Conservation (phyloP, 2,113 vertebrate species). For the Eudorcas thomsonii region DNA sequence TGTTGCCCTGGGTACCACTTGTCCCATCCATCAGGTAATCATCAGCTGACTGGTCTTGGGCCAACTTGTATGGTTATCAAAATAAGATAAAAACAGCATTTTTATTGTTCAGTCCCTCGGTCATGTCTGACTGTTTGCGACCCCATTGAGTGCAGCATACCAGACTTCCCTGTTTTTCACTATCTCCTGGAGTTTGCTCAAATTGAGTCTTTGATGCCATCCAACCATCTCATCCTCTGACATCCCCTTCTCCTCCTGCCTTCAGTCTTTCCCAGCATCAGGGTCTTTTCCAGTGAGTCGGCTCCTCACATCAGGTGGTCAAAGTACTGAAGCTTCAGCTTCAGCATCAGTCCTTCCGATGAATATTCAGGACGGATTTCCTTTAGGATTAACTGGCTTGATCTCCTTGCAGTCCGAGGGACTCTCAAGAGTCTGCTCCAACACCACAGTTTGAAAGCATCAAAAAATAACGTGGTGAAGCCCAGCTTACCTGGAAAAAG, state of each 20-base stretch:
- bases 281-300: not conserved
- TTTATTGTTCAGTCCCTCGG: not conserved
- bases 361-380: not conserved
- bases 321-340: not conserved
- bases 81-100: not conserved
- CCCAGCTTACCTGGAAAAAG: slow-evolving; percentile 25
- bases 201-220: not conserved
- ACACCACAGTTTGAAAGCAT: not conserved
- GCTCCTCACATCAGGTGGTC: not conserved
- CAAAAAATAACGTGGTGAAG: not conserved
- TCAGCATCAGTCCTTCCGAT: not conserved
- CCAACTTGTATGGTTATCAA: not conserved
- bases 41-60: not conserved
- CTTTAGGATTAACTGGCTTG: not conserved
- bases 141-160: not conserved
- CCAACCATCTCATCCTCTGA: not conserved
- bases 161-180: not conserved
- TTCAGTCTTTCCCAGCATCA: not conserved
- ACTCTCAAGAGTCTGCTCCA: not conserved
- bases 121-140: not conserved
- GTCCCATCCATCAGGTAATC: not conserved
- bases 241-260: not conserved
- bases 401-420: not conserved
- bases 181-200: not conserved
- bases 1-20: too few species aligned